Percentiles rank a stretch among this genome's conserved stretches.
Conservation (phyloP, 2,797 vertebrate species). For the Pelochelys cantorii region DNA sequence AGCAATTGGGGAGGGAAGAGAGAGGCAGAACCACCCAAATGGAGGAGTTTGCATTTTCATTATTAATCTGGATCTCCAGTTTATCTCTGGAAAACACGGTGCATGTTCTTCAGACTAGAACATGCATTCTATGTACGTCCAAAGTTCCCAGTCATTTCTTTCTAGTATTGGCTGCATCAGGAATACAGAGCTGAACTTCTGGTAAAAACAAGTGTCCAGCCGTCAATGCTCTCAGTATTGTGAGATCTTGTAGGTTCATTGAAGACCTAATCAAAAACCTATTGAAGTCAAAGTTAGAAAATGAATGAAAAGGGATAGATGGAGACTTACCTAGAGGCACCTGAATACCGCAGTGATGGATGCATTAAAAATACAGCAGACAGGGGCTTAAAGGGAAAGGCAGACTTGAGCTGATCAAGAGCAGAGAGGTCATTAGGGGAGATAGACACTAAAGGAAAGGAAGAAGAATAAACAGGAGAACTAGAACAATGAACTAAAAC, state of each 20-base stretch:
- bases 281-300: background rate
- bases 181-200: background rate
- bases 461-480: background rate
- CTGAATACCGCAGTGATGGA: background rate
- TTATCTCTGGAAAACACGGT: background rate
- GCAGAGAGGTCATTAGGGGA: background rate
- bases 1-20: background rate
- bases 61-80: background rate
- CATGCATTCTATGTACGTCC: background rate
- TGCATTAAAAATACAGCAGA: background rate
- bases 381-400: background rate
- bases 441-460: background rate
- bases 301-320: background rate
- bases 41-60: fast-evolving
- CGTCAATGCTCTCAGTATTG: background rate
- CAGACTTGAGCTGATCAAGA: background rate
- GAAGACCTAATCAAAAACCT: background rate
- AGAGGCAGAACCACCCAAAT: background rate
- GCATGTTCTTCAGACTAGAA: fast-evolving
- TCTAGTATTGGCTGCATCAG: background rate
- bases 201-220: background rate
- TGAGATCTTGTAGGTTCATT: background rate
- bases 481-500: background rate
- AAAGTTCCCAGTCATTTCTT: background rate
- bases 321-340: fast-evolving